Base-by-base conservation (phyloP, 2,113 vertebrate species). In the Excalfactoria chinensis region DNA sequence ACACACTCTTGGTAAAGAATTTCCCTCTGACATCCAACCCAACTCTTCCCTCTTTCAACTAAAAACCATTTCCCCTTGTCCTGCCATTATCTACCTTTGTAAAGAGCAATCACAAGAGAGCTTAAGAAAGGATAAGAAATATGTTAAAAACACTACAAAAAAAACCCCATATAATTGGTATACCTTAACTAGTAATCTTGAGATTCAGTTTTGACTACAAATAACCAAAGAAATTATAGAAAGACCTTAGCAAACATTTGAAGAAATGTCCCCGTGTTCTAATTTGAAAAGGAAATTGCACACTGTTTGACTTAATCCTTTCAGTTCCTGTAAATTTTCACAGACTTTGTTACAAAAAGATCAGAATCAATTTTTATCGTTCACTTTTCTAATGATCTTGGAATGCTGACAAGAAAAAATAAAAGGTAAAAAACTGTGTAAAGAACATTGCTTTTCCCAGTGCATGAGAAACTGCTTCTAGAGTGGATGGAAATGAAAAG, bases 131-230 rank as follows among this genome's bases (percentile, higher is more conserved):
- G 32, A 51, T 58, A 76, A 86, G 30, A 15, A 66, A 53, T 35
- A 44, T 58, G 20, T 4, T 53, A 73, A 58, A 79, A 49, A 34
- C 5, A 40, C 3, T 32, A 66, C 19, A 66, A 66, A 66, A 66
- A 66, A 44, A 19, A 5, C 2, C 3, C 6, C 6, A 16, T 1
- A 3, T 32, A 82, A 76, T 70, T 32, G 0, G 5, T 49, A 6
- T n/a, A 30, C 7, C 16, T 80, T 35, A 44, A 34, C 12, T 49
- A 30, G 10, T 9, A 68, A 74, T 62, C 26, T 26, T 37, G 2
- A 59, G 3, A 8, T 49, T 88, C n/a, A 34, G 16, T 46, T 93
- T 56, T 60, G 43, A 55, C 18, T 51, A 55, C 2, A 77, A 87
- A 70, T 41, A 17, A 78, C 12, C 14, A 20, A 43, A 91, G 48